Evolutionary conservation across 2,797 vertebrate genomes (phyloP), one percentile per base, ranked within the genome.

Genomic region (Jordanella pulchra): DNA sequence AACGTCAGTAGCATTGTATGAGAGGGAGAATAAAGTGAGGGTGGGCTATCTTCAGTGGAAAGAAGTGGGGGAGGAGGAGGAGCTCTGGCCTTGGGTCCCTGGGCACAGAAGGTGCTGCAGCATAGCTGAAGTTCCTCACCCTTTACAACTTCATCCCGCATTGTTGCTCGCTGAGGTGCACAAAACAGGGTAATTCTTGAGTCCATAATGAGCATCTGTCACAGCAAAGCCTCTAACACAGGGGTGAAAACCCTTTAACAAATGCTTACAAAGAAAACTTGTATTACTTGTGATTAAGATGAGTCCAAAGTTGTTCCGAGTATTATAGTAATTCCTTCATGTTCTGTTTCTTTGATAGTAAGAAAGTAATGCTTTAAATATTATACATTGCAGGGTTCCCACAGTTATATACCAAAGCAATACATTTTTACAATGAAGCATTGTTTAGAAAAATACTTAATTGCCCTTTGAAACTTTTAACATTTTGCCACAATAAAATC

Each of bases 41-140:
- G 74, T 70, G 77, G 79, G 80, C 79, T 82, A 75, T 83, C 77
- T 79, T 86, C 84, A 85, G 85, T n/a, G 51, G 84, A 35, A 32
- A 83, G 76, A 74, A 73, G 79, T 83, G 78, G 94, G 93, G 94
- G 61, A 79, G 81, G 83, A 84, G 87, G 95, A 94, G 95, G 95
- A 95, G 94, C 91, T 84, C 74, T 95, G 94, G 92, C 94, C 92
- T 95, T 93, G 96, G 96, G 94, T 95, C 95, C 95, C 96, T 95
- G 94, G 96, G 95, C 94, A 94, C 95, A 95, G 94, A 93, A 95
- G 95, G 95, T 94, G 95, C 95, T 94, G 89, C 91, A 87, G 79
- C 78, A 75, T 51, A 85, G 76, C 79, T 76, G 61, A 80, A 86
- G 80, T 83, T 87, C 61, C 75, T 55, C 73, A 80, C 81, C 75